Evolutionary conservation across 2,113 vertebrate species (phyloP), one percentile per base, ranked within the genome.

Genomic region (Panthera tigris): DNA sequence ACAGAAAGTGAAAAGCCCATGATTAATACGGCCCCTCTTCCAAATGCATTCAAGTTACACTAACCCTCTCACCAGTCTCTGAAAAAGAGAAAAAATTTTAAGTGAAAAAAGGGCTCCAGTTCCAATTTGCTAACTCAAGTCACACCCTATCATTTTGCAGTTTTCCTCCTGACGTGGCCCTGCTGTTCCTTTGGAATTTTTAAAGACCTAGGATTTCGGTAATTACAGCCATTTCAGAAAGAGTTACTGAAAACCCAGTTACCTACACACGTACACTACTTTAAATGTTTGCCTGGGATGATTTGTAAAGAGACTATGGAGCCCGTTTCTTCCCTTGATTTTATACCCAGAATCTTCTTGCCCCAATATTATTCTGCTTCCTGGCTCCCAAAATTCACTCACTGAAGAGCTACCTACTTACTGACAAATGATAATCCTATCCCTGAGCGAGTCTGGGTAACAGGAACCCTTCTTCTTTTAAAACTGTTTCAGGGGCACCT

Each of bases 381-480:
- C 61, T 81, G 39, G 6, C 33, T 91, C 39, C n/a, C 36, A 82
- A 88, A 91, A 91, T 25, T 57, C 41, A 73, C 66, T 84, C 48
- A 55, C 45, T 71, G 4, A 88, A 89, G 3, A 87, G 45, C 21
- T 66, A 52, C 36, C 57, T 92, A 48, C 55, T 57, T 25, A 79
- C 23, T 55, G 45, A 74, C 41, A 57, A 52, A 3, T 74, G 76
- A 0, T 1, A 87, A 61, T 36, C 97, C 97, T 97, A 9, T 45
- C 61, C 21, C 15, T n/a, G 39, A 68, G 11, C 45, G 11, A 57
- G 88, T 89, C 89, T 85, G 76, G 25, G 66, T 23, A 21, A 88
- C 92, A 92, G 91, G 96, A 98, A 98, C 36, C 89, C 98, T 95
- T 93, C 98, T 95, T 92, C 93, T 96, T 95, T 87, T 96, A 97